These are phyloP conservation scores for Aerospiza tachiro DNA, from an alignment of 2,797 vertebrate genomes.

Conservation along the genomic window DNA sequence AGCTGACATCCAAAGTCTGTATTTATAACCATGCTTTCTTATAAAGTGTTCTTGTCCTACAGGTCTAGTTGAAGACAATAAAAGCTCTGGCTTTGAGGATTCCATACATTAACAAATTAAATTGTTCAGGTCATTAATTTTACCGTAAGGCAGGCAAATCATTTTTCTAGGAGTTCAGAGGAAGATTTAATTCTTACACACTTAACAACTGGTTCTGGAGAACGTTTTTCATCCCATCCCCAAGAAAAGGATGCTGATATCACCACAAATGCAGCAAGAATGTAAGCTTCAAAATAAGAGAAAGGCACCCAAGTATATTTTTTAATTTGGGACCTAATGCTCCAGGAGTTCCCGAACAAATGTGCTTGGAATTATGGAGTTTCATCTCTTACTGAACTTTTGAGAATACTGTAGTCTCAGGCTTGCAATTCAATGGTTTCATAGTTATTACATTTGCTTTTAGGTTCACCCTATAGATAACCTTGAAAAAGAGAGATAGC, in stretches of 20 bases:
- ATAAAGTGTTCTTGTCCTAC: not conserved
- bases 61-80: not conserved
- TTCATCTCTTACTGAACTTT: not conserved
- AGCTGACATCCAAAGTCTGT: constrained; percentile 19
- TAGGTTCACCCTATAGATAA: not conserved
- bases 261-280: not conserved
- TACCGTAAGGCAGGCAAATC: not conserved
- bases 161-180: not conserved
- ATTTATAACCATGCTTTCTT: not conserved
- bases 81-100: not conserved
- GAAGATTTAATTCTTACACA: not conserved
- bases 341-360: not conserved
- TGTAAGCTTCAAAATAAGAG: not conserved
- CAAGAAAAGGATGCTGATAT: not conserved
- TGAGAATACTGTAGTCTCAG: not conserved
- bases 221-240: not conserved
- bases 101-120: not conserved
- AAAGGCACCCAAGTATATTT: not conserved
- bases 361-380: not conserved
- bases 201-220: not conserved
- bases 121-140: constrained; percentile 2
- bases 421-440: not conserved
- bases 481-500: not conserved
- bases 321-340: not conserved
- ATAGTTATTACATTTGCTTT: not conserved